Evolutionary conservation across 2,113 vertebrate species (phyloP).

Genomic region (Callocephalon fimbriatum): DNA sequence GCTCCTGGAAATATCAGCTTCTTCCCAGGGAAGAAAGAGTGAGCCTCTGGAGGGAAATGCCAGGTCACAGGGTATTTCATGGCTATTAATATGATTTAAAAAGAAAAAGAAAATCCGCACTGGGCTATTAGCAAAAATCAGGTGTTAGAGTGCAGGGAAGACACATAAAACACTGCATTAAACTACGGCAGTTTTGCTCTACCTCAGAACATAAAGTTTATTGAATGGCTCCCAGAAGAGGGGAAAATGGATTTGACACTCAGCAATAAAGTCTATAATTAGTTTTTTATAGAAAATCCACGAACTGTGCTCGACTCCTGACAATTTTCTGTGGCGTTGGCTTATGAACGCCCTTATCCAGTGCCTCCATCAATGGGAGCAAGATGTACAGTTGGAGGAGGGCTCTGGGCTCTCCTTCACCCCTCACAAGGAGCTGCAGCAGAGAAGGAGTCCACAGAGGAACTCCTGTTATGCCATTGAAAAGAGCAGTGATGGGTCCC

Average conservation of each 20-base stretch:
- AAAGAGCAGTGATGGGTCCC: not conserved
- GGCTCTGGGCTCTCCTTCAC: not conserved
- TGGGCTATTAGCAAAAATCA: slow-evolving; percentile 13
- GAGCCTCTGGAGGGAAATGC: not conserved
- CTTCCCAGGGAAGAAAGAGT: not conserved
- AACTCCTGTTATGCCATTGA: not conserved
- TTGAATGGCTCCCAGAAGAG: slow-evolving; percentile 49
- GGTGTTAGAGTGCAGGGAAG: not conserved
- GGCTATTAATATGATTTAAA: not conserved
- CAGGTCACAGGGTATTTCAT: not conserved
- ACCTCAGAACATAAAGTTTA: slow-evolving; percentile 44
- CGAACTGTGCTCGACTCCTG: not conserved
- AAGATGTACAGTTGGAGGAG: accelerated
- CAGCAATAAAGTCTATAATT: slow-evolving; percentile 17
- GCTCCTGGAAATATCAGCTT: not conserved
- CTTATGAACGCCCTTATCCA: not conserved
- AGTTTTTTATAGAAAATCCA: slow-evolving; percentile 40
- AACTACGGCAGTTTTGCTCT: not conserved
- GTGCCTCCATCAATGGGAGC: accelerated
- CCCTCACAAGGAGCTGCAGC: not conserved
- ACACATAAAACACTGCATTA: slow-evolving; percentile 14
- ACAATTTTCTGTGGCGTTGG: not conserved
- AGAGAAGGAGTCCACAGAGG: not conserved
- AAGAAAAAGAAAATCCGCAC: not conserved
- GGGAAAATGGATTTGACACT: slow-evolving; percentile 22